Percentiles rank a stretch among this genome's conserved stretches.
These are phyloP conservation scores for Eulithis testata DNA, from an alignment of 2,888 invertebrate species.

Conservation along the genomic window DNA sequence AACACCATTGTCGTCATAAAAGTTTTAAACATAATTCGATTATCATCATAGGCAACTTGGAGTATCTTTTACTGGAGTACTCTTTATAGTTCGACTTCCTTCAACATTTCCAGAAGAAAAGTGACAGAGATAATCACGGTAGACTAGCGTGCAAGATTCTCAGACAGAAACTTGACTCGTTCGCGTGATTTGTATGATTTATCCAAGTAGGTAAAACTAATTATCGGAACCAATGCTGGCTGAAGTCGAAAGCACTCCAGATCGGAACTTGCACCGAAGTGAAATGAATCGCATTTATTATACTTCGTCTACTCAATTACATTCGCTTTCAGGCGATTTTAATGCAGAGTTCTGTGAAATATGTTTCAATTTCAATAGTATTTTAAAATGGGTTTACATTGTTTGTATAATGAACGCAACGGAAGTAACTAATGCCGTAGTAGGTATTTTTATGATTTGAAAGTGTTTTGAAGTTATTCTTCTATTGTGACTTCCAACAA, in stretches of 20 bases:
- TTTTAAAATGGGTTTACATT: conserved; percentile 20
- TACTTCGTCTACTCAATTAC: conserved; percentile 46
- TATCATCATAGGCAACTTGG: too few relatives aligned
- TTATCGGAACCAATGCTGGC: conserved; percentile 48
- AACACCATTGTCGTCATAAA: too few relatives aligned
- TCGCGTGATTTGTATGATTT: conserved; percentile 11
- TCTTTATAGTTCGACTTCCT: too few relatives aligned
- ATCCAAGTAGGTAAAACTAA: conserved; percentile 21
- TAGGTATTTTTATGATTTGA: not conserved
- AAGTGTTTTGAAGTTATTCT: too few relatives aligned
- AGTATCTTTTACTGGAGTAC: too few relatives aligned
- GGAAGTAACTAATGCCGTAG: conserved; percentile 5
- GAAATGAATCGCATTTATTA: conserved; percentile 51
- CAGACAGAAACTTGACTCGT: not conserved
- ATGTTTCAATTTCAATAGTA: conserved; percentile 40
- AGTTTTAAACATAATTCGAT: too few relatives aligned
- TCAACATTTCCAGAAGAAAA: too few relatives aligned
- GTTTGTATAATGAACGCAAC: conserved; percentile 7
- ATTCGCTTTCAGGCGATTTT: conserved; percentile 49
- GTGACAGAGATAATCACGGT: too few relatives aligned
- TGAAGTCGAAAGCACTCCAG: conserved; percentile 43
- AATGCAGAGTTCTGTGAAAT: conserved; percentile 49
- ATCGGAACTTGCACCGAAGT: conserved; percentile 41
- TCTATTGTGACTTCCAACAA: too few relatives aligned
- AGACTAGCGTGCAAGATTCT: not conserved